Evolutionary conservation across 2,888 invertebrate species (phyloP).

Genomic region (Cordilura impudica): DNA sequence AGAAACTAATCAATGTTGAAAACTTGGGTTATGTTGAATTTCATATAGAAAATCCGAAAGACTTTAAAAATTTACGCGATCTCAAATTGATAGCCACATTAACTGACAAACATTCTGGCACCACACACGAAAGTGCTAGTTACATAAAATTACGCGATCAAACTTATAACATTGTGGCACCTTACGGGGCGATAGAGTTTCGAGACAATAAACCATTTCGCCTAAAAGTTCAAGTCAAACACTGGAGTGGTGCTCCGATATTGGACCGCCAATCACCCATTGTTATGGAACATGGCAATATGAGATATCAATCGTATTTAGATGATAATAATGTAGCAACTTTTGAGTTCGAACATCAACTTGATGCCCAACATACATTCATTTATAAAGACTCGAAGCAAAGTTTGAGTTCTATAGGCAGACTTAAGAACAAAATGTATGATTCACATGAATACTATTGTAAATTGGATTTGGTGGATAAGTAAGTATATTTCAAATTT

Average conservation of each 20-base stretch:
- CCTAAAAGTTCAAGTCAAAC: background rate
- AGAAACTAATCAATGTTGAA: background rate
- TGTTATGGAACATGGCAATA: background rate
- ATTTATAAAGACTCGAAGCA: background rate
- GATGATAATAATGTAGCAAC: background rate
- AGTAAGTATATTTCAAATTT: too few species aligned
- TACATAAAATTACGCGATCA: background rate
- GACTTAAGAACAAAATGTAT: too few species aligned
- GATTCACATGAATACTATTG: too few species aligned
- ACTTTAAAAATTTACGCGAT: background rate
- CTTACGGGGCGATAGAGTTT: background rate
- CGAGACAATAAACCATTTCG: background rate
- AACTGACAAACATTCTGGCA: slow-evolving; percentile 2
- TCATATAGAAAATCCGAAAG: background rate
- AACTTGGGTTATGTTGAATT: background rate
- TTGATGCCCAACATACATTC: background rate
- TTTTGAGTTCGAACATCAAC: background rate
- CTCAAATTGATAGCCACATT: background rate
- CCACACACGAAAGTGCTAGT: background rate
- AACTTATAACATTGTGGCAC: background rate
- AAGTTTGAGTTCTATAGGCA: background rate
- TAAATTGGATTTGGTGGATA: too few species aligned
- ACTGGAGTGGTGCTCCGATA: background rate
- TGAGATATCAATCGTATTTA: background rate
- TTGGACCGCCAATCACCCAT: background rate